Conservation (phyloP, 2,888 invertebrate genomes). For the Malthinus flaveolus region DNA sequence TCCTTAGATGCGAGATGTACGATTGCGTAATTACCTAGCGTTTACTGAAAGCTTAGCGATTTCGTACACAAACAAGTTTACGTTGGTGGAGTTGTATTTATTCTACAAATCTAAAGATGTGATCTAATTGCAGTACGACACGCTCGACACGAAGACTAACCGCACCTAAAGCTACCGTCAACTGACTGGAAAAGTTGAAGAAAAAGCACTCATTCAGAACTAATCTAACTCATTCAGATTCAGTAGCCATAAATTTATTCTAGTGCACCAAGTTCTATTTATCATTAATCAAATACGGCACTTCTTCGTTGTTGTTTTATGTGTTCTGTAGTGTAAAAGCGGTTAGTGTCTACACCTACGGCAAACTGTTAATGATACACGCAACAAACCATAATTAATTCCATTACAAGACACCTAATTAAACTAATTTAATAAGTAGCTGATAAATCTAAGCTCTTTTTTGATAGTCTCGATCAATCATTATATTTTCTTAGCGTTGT, state of each 20-base stretch:
- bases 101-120: slow-evolving; percentile 40
- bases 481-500: background rate
- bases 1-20: too few relatives aligned
- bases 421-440: slow-evolving; percentile 47
- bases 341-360: slow-evolving; percentile 43
- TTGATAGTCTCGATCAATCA: slow-evolving; percentile 23
- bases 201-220: slow-evolving; percentile 24
- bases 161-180: slow-evolving; percentile 26
- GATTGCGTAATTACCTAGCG: too few relatives aligned
- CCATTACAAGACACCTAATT: slow-evolving; percentile 50
- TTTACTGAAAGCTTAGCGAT: slow-evolving; percentile 10
- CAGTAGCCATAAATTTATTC: slow-evolving; percentile 34
- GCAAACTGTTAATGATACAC: slow-evolving; percentile 44
- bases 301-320: slow-evolving; percentile 30
- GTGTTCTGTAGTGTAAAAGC: slow-evolving; percentile 38
- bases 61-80: slow-evolving; percentile 21
- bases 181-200: slow-evolving; percentile 6
- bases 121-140: slow-evolving; percentile 46
- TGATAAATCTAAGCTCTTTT: slow-evolving; percentile 37
- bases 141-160: slow-evolving; percentile 37
- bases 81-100: slow-evolving; percentile 42
- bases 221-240: slow-evolving; percentile 29
- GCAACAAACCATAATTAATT: slow-evolving; percentile 49
- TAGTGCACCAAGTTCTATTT: slow-evolving; percentile 31
- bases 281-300: slow-evolving; percentile 33